These are phyloP conservation scores for Caligus rogercresseyi DNA, from an alignment of 1,140 invertebrate species.

Conservation along the genomic window DNA sequence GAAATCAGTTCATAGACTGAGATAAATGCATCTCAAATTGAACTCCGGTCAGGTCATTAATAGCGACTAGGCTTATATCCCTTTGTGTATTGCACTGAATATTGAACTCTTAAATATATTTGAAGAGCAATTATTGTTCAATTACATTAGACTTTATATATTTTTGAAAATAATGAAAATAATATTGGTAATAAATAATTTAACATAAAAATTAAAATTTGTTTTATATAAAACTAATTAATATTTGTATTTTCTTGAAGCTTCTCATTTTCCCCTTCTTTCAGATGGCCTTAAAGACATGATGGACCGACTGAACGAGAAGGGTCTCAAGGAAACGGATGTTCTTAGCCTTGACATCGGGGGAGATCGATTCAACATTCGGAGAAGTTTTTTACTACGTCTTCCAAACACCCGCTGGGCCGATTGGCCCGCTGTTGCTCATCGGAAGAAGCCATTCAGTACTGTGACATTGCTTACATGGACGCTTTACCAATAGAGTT, in stretches of 20 bases:
- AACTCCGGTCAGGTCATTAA: too few species aligned
- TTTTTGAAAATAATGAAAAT: too few species aligned
- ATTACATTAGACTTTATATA: too few species aligned
- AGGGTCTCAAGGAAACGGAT: neutral
- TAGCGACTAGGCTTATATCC: too few species aligned
- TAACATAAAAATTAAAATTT: too few species aligned
- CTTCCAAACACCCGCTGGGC: neutral
- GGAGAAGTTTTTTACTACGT: neutral
- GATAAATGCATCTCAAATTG: too few species aligned
- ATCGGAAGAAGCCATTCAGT: neutral
- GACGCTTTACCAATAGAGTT: neutral
- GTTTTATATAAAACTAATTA: neutral
- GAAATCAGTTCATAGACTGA: too few species aligned
- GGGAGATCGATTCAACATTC: neutral
- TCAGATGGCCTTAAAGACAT: neutral
- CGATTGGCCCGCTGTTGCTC: neutral
- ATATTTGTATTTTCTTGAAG: neutral
- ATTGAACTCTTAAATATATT: too few species aligned
- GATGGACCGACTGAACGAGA: neutral
- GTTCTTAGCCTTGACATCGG: neutral
- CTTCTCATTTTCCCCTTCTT: neutral
- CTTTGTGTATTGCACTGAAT: too few species aligned
- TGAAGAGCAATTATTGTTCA: too few species aligned
- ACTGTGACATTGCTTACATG: neutral
- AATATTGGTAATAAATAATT: too few species aligned